Evolutionary conservation across 2,888 invertebrate genomes (phyloP), one percentile per base, ranked within the genome.

Genomic region (Rhynchonema sp.): DNA sequence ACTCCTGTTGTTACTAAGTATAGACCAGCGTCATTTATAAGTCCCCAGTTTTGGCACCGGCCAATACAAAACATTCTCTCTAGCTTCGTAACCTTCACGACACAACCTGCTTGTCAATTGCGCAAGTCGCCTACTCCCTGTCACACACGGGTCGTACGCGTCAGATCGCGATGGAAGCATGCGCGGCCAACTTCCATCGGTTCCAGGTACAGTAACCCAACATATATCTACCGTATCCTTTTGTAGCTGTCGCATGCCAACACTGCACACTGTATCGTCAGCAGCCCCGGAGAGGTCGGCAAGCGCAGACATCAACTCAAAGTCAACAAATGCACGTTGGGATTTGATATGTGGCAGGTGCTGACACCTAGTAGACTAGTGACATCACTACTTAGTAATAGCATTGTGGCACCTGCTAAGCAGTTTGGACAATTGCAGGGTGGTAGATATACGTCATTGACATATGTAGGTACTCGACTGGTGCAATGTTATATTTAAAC

Each of bases 301-400:
- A 66, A 64, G 46, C 65, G 67, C 23, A 63, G 64, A 53, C 71
- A 70, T 52, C 60, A 64, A 29, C 63, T 72, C 26, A 60, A 64
- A 17, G 58, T 68, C 60, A 61, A 65, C 25, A 60, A 62, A 3
- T 72, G 72, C 63, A 69, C 70, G 3, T 61, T 72, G 58, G 72
- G 72, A 20, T 70, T 69, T 56, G 72, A 72, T 60, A 62, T 72
- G 64, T 72, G 72, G 72, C 72, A 72, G 72, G 72, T 72, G n/a
- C 25, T 49, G 38, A n/a, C n/a, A n/a, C n/a, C n/a, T n/a, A n/a
- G n/a, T n/a, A n/a, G n/a, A n/a, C n/a, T n/a, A n/a, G n/a, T n/a
- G n/a, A n/a, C n/a, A n/a, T n/a, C n/a, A n/a, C n/a, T n/a, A n/a
- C n/a, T n/a, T n/a, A n/a, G n/a, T n/a, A n/a, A n/a, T n/a, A n/a